These are phyloP conservation scores for Tapera naevia DNA, from an alignment of 2,797 vertebrate species.

Conservation along the genomic window DNA sequence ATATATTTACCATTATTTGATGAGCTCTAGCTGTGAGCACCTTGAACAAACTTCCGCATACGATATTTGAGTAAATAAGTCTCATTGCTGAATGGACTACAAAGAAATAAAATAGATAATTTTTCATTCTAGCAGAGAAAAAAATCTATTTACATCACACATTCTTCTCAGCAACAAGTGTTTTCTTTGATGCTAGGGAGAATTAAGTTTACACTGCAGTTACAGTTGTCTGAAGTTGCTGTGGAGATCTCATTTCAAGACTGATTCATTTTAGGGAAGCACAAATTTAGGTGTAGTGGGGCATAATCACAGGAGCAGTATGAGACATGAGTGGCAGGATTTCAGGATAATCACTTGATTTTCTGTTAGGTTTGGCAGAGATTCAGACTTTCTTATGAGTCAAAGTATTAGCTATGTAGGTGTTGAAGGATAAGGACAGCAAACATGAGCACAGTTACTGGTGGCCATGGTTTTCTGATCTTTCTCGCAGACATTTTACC, in stretches of 20 bases:
- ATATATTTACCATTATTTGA: background rate
- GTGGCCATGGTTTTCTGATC: background rate
- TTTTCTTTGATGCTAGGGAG: background rate
- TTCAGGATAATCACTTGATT: background rate
- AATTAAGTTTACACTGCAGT: background rate
- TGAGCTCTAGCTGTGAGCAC: background rate
- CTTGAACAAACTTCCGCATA: background rate
- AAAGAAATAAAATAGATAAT: background rate
- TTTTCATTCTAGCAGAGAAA: background rate
- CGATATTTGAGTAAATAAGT: background rate
- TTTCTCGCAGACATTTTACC: background rate
- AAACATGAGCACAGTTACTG: background rate
- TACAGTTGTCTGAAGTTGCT: background rate
- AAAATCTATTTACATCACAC: background rate
- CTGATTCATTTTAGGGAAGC: background rate
- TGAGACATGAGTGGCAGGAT: background rate
- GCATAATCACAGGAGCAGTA: background rate
- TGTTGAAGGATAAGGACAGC: rapidly evolving
- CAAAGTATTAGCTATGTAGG: background rate
- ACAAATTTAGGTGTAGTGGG: background rate
- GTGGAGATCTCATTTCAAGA: background rate
- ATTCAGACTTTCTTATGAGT: background rate
- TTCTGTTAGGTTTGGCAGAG: background rate
- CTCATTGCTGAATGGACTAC: background rate
- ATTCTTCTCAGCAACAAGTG: background rate